Evolutionary conservation across 2,797 vertebrate genomes (phyloP).

Genomic region (Triplophysa yarkandensis): DNA sequence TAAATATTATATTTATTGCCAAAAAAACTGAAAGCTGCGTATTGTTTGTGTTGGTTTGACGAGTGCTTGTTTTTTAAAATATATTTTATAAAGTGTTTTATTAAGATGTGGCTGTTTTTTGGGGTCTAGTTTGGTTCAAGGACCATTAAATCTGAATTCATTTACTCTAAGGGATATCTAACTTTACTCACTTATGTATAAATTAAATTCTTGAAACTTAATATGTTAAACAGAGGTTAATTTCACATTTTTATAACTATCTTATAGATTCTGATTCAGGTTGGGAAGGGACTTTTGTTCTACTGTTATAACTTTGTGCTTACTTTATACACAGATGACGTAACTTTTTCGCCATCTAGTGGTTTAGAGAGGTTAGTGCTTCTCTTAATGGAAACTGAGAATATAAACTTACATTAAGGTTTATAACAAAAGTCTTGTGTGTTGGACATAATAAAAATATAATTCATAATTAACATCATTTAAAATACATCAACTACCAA

Average conservation of each 20-base stretch:
- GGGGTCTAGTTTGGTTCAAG: too few species aligned
- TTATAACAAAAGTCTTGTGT: too few species aligned
- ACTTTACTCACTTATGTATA: too few species aligned
- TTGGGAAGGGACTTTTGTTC: not conserved
- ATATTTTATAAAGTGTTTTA: not conserved
- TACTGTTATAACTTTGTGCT: too few species aligned
- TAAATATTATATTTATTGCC: too few species aligned
- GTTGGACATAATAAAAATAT: too few species aligned
- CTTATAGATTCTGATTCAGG: not conserved
- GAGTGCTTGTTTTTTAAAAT: slow-evolving; percentile 2
- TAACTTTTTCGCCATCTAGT: slow-evolving; percentile 82
- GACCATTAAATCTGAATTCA: too few species aligned
- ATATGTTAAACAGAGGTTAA: not conserved
- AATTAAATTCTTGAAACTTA: not conserved
- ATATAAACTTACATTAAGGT: too few species aligned
- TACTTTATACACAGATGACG: not conserved
- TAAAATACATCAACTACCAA: too few species aligned
- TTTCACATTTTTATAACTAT: not conserved
- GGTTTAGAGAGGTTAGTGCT: slow-evolving; percentile 91
- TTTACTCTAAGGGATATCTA: too few species aligned
- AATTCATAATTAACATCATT: too few species aligned
- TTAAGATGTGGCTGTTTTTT: slow-evolving; percentile 6
- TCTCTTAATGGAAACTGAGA: not conserved
- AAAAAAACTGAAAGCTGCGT: not conserved
- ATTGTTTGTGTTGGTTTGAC: slow-evolving; percentile 1